Percentiles rank a stretch among this genome's conserved stretches.
Conservation (phyloP, 2,113 vertebrate species). For the Macquaria ambigua region DNA sequence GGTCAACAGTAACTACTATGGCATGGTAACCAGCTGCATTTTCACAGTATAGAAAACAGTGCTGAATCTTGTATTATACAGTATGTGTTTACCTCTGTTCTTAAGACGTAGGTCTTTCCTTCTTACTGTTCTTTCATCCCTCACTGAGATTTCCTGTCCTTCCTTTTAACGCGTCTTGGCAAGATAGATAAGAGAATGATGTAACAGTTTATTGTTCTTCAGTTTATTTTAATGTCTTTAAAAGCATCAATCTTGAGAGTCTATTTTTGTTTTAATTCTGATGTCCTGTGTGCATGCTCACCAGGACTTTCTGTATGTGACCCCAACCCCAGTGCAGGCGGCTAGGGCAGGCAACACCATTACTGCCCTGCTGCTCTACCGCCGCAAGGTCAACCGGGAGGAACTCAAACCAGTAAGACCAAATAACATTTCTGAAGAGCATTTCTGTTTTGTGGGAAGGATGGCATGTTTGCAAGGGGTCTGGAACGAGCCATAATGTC, state of each 20-base stretch:
- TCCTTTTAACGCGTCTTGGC: too few relatives aligned
- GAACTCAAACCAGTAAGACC: constrained; percentile 92
- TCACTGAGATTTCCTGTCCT: background rate
- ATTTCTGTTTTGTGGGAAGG: background rate
- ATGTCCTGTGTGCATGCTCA: background rate
- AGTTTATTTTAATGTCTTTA: background rate
- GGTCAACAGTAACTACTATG: constrained; percentile 94
- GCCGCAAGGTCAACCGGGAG: constrained; percentile 92
- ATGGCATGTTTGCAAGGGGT: background rate
- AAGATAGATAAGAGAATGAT: background rate
- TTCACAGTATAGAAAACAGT: background rate
- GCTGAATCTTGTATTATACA: background rate
- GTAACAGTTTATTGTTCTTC: background rate
- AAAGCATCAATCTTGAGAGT: background rate
- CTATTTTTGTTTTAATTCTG: background rate
- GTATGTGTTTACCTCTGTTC: background rate
- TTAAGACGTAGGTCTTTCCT: background rate
- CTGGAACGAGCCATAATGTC: background rate
- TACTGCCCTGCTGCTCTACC: constrained; percentile 91
- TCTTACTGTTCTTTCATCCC: accelerated
- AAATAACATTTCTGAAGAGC: background rate
- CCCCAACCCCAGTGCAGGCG: constrained; percentile 89
- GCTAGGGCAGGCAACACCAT: constrained; percentile 95
- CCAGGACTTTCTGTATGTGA: constrained; percentile 91
- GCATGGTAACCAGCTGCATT: constrained; percentile 85